phyloP scores from a whole-genome alignment of 2,888 invertebrate genomes.

The Campoplex nolae region DNA sequence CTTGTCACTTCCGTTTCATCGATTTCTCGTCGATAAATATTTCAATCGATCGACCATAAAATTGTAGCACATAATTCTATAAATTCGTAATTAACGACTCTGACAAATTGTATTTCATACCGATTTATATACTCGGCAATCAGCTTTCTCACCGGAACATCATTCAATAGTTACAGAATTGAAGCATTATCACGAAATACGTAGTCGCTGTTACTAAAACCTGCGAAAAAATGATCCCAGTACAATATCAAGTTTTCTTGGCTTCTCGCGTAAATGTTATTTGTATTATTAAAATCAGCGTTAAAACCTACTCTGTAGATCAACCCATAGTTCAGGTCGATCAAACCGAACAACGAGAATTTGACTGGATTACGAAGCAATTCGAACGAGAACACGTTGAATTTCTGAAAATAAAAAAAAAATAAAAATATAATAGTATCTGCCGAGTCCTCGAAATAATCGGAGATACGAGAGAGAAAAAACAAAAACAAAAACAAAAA shows the following conservation, averaged over 20 bases:
- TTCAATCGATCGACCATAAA: not conserved
- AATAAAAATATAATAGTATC: too few relatives aligned
- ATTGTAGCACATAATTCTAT: constrained; percentile 49
- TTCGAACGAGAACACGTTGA: constrained; percentile 25
- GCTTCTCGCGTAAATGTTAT: not conserved
- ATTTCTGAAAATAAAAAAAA: constrained; percentile 10
- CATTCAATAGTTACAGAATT: not conserved
- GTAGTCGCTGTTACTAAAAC: constrained; percentile 14
- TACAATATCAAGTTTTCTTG: not conserved
- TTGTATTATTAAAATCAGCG: not conserved
- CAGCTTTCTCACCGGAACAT: not conserved
- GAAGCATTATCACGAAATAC: constrained; percentile 45
- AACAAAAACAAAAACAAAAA: not conserved
- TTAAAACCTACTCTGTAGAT: constrained; percentile 33
- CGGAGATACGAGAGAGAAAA: not conserved
- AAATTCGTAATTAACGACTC: too few relatives aligned
- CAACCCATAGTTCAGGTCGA: constrained; percentile 27
- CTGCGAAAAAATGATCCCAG: constrained; percentile 16
- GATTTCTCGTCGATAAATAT: too few relatives aligned
- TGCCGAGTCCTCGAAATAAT: not conserved
- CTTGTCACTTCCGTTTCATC: too few relatives aligned
- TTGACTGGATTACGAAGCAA: constrained; percentile 37
- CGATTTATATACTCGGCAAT: not conserved
- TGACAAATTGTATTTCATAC: not conserved
- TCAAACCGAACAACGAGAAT: constrained; percentile 37